A percentile compares a stretch with the other conserved stretches of the same genome.
Evolutionary conservation across 2,797 vertebrate genomes (phyloP).

Genomic region (Propithecus perrieri): DNA sequence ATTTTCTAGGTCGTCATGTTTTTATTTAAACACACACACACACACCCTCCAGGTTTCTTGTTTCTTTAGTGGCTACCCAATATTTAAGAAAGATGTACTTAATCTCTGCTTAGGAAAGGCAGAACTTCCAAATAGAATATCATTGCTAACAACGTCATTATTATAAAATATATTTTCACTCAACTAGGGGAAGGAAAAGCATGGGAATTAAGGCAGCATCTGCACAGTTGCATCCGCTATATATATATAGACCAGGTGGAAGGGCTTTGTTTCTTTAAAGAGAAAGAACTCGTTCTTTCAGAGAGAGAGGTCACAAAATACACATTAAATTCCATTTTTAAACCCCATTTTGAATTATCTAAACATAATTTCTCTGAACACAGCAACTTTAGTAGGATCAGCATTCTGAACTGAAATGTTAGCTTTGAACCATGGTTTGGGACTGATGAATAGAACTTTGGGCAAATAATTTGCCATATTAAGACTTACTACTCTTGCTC

Average conservation of each 20-base stretch:
- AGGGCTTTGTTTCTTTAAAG: not conserved
- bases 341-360: not conserved
- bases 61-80: not conserved
- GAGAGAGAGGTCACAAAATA: not conserved
- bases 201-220: not conserved
- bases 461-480: not conserved
- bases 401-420: not conserved
- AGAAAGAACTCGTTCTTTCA: not conserved
- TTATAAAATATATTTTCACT: not conserved
- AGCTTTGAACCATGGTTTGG: not conserved
- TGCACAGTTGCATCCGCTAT: not conserved
- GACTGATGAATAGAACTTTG: not conserved
- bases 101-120: not conserved
- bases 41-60: not conserved
- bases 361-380: not conserved
- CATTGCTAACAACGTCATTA: not conserved
- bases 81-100: not conserved
- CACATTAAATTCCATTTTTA: not conserved
- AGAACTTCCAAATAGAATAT: not conserved
- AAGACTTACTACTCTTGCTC: not conserved
- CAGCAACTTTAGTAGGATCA: not conserved
- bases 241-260: not conserved
- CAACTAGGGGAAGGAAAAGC: not conserved
- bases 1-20: not conserved
- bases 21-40: not conserved